A percentile compares a stretch with the other conserved stretches of the same genome.
Conservation (phyloP, 2,888 invertebrate genomes). For the Lycocerus yunnanus region DNA sequence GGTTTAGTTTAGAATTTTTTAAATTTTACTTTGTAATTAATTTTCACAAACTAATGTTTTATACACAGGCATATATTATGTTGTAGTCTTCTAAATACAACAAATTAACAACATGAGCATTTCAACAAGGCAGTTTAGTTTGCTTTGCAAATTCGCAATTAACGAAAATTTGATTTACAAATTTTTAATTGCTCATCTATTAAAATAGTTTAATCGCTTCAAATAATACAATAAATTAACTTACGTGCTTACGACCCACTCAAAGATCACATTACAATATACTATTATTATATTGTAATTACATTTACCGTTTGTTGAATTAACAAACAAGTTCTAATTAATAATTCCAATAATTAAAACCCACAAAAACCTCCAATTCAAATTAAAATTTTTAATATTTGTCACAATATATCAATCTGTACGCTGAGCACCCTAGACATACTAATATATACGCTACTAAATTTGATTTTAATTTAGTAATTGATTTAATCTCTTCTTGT, state of each 20-base stretch:
- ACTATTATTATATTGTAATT: background rate
- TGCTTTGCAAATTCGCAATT: background rate
- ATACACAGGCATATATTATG: too few relatives aligned
- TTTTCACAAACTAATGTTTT: background rate
- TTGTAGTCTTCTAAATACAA: background rate
- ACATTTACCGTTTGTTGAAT: background rate
- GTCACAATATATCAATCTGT: too few relatives aligned
- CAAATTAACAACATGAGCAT: background rate
- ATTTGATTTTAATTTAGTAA: too few relatives aligned
- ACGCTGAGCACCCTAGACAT: too few relatives aligned
- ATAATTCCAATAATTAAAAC: background rate
- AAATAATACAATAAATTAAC: background rate
- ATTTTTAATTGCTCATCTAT: background rate
- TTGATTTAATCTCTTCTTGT: too few relatives aligned
- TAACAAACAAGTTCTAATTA: background rate
- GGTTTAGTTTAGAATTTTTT: background rate
- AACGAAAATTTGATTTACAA: background rate
- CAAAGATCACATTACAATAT: background rate
- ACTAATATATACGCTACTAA: too few relatives aligned
- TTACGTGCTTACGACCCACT: background rate
- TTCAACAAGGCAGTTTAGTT: background rate
- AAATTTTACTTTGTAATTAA: background rate
- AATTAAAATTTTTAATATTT: background rate
- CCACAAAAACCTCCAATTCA: too few relatives aligned
- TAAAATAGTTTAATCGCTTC: background rate